phyloP scores from a whole-genome alignment of 2,113 vertebrate species.

The Cyprinodon brontotheroides region DNA sequence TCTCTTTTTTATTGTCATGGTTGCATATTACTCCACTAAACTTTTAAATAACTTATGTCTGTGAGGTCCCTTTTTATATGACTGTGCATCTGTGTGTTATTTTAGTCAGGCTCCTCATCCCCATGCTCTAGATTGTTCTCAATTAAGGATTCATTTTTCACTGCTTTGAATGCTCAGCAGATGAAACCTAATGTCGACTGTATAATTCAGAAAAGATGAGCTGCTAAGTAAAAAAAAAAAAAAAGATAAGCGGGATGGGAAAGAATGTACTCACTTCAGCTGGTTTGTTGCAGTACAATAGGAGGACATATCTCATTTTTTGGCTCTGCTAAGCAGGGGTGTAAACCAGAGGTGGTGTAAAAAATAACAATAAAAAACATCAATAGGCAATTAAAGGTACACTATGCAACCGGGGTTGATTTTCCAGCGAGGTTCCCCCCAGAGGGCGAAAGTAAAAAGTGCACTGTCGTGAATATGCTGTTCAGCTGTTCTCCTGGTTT shows the following conservation, averaged over 20 bases:
- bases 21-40: neutral
- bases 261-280: slow-evolving; percentile 13
- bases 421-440: too few relatives aligned
- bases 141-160: slow-evolving; percentile 76
- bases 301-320: neutral
- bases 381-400: neutral
- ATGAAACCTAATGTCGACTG: slow-evolving; percentile 47
- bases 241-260: slow-evolving; percentile 10
- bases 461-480: too few relatives aligned
- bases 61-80: neutral
- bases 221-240: slow-evolving; percentile 34
- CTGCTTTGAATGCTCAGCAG: slow-evolving; percentile 58
- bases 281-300: slow-evolving; percentile 14
- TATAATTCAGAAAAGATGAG: slow-evolving; percentile 54
- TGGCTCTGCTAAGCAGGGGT: neutral
- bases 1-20: neutral
- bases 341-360: slow-evolving; percentile 7
- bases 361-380: neutral
- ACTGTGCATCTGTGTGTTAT: slow-evolving; percentile 47
- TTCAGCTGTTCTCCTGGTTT: too few relatives aligned
- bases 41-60: neutral
- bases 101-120: slow-evolving; percentile 60
- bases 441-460: too few relatives aligned
- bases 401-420: too few relatives aligned
- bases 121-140: slow-evolving; percentile 52